Percentiles rank a stretch among this genome's conserved stretches.
Conservation (phyloP, 2,888 invertebrate species). For the Eristalinus aeneus region DNA sequence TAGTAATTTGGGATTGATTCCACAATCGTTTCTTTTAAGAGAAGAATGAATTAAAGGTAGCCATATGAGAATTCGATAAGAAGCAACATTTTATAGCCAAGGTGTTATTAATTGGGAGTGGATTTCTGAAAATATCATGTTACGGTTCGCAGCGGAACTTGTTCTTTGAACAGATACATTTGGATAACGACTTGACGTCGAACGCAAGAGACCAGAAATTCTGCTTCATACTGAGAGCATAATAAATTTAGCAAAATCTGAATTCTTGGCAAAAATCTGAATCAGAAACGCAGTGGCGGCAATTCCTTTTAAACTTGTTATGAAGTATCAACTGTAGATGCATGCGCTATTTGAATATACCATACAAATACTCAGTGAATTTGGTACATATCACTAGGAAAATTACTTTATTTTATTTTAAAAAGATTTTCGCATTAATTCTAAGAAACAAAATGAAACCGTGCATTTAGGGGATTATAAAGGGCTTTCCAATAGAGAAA, state of each 20-base stretch:
- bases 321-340: too few relatives aligned
- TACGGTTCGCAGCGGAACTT: conserved; percentile 6
- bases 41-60: neutral
- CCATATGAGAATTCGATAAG: conserved; percentile 9
- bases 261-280: neutral
- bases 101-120: conserved; percentile 5
- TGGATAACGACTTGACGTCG: conserved; percentile 22
- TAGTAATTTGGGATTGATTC: neutral
- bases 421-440: too few relatives aligned
- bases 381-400: too few relatives aligned
- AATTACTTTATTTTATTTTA: too few relatives aligned
- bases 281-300: neutral
- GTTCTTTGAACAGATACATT: conserved; percentile 14
- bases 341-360: too few relatives aligned
- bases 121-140: conserved; percentile 18
- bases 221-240: neutral
- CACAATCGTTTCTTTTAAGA: neutral
- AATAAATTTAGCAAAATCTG: neutral
- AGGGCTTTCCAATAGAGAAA: too few relatives aligned
- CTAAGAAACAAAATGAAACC: too few relatives aligned
- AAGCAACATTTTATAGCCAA: neutral
- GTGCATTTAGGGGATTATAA: too few relatives aligned
- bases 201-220: neutral
- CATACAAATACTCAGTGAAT: too few relatives aligned
- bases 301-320: neutral